Evolutionary conservation across 2,888 invertebrate species (phyloP).

Genomic region (Xestia xanthographa): DNA sequence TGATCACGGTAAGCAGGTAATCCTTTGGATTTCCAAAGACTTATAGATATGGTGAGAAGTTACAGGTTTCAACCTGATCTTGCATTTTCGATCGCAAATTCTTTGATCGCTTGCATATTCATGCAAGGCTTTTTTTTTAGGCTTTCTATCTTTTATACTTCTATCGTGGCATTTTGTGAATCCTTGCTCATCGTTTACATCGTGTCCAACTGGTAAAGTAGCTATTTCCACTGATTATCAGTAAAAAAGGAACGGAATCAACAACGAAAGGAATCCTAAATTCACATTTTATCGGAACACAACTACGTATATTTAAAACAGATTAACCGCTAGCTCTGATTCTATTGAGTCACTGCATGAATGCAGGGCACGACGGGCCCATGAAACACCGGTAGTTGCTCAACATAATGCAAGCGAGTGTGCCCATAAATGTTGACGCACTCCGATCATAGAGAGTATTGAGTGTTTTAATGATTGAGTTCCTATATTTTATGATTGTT

Average conservation of each 20-base stretch:
- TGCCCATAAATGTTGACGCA: constrained; percentile 3
- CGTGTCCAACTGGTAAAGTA: neutral
- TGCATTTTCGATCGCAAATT: too few species aligned
- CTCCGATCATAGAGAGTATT: neutral
- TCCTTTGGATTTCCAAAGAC: neutral
- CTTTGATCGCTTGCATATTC: too few species aligned
- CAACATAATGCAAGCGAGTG: constrained; percentile 29
- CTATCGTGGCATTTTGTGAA: neutral
- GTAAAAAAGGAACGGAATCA: neutral
- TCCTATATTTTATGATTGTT: neutral
- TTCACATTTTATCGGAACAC: neutral
- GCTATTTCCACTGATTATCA: neutral
- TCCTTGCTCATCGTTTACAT: neutral
- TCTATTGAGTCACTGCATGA: constrained; percentile 25
- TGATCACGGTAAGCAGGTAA: neutral
- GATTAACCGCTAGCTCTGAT: neutral
- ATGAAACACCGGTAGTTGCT: constrained; percentile 30
- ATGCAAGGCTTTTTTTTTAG: too few species aligned
- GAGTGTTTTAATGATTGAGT: neutral
- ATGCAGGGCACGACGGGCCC: constrained; percentile 41
- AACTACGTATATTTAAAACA: constrained; percentile 14
- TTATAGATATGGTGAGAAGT: neutral
- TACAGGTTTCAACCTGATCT: neutral
- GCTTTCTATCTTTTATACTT: too few species aligned
- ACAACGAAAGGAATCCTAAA: neutral